Percentiles rank a stretch among this genome's conserved stretches.
These are phyloP conservation scores for Achatina immaculata DNA, from an alignment of 1,140 invertebrate genomes.

Conservation along the genomic window DNA sequence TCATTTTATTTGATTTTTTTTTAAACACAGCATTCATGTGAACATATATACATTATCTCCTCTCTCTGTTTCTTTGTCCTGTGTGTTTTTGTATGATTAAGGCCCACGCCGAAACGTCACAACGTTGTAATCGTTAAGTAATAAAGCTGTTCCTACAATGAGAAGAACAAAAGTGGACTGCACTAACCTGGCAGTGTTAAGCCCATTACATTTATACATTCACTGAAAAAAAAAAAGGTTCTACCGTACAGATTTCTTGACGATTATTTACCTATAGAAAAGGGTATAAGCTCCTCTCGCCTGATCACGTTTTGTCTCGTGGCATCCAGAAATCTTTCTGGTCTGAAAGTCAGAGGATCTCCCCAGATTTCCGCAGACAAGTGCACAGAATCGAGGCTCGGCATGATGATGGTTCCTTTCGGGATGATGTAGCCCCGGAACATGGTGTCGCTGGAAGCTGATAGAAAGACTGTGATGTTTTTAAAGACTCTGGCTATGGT, in stretches of 20 bases:
- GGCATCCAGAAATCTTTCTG: slow-evolving; percentile 74
- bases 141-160: too few relatives aligned
- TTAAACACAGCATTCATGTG: too few relatives aligned
- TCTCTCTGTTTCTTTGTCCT: too few relatives aligned
- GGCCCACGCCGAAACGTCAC: too few relatives aligned
- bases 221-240: not conserved
- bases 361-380: slow-evolving; percentile 73
- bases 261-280: slow-evolving; percentile 40
- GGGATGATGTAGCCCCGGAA: slow-evolving; percentile 52
- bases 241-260: not conserved
- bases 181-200: too few relatives aligned
- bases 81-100: too few relatives aligned
- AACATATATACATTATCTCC: too few relatives aligned
- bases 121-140: too few relatives aligned
- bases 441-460: not conserved
- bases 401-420: slow-evolving; percentile 58
- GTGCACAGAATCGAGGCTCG: slow-evolving; percentile 55
- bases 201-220: too few relatives aligned
- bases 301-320: slow-evolving; percentile 38
- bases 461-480: too few relatives aligned
- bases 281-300: slow-evolving; percentile 45
- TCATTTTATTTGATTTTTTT: too few relatives aligned
- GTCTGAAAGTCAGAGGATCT: slow-evolving; percentile 79
- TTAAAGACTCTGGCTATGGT: not conserved
- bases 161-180: too few relatives aligned